Percentiles rank a stretch among this genome's conserved stretches.
These are phyloP conservation scores for Catamblyrhynchus diadema DNA, from an alignment of 2,797 vertebrate species.

Conservation along the genomic window DNA sequence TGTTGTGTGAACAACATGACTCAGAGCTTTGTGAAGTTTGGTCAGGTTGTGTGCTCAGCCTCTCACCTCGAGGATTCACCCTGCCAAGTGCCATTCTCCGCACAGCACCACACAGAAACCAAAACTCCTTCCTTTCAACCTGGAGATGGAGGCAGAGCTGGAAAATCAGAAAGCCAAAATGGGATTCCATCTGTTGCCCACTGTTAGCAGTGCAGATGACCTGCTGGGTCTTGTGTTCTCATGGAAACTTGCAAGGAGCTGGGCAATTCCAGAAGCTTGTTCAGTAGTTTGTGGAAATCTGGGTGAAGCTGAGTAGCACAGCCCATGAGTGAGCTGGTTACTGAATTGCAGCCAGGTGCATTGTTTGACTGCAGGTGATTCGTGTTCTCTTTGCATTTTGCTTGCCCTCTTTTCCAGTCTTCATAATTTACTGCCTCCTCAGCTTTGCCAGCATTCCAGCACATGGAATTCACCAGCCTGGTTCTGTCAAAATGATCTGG, in stretches of 20 bases:
- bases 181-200: not conserved
- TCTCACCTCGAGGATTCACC: rapidly evolving
- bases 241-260: not conserved
- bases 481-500: constrained; percentile 53
- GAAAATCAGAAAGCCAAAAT: not conserved
- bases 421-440: not conserved
- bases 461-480: constrained; percentile 11
- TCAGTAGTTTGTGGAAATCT: not conserved
- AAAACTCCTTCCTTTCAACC: not conserved
- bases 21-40: not conserved
- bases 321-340: not conserved
- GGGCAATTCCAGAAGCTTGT: not conserved
- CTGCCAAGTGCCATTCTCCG: not conserved
- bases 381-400: not conserved
- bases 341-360: not conserved
- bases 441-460: not conserved
- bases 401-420: not conserved
- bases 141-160: constrained; percentile 24
- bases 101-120: not conserved
- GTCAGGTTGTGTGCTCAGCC: not conserved
- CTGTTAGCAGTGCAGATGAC: not conserved
- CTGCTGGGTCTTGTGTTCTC: not conserved
- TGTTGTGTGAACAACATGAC: not conserved
- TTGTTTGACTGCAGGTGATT: not conserved
- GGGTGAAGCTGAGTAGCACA: not conserved